Evolutionary conservation across 2,888 invertebrate species (phyloP).

Genomic region (Caenorhabditis macrosperma): DNA sequence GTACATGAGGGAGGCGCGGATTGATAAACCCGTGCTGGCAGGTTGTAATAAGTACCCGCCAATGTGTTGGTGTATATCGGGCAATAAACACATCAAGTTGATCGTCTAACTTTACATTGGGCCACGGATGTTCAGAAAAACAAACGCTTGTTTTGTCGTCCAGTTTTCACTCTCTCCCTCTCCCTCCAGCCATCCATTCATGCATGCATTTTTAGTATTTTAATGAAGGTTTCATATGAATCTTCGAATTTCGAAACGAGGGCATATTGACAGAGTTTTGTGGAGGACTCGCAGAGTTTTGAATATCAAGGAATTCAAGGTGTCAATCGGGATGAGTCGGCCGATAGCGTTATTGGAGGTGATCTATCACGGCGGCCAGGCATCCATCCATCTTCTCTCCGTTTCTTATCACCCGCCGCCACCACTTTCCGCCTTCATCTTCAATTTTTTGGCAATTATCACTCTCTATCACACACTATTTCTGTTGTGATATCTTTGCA

Average conservation of each 20-base stretch:
- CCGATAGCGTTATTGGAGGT: conserved; percentile 29
- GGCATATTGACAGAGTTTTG: neutral
- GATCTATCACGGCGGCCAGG: conserved; percentile 30
- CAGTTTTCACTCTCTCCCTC: neutral
- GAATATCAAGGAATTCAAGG: conserved; percentile 29
- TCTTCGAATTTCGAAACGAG: neutral
- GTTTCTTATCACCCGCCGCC: conserved; percentile 31
- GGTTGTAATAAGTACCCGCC: conserved; percentile 49
- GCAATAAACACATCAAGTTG: conserved; percentile 45
- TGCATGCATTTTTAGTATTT: conserved; percentile 3
- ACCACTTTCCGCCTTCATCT: conserved; percentile 14
- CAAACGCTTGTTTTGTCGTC: neutral
- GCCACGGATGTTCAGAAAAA: neutral
- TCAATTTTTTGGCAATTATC: conserved; percentile 47
- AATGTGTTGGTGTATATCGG: conserved; percentile 35
- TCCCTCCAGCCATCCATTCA: neutral
- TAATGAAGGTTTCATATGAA: neutral
- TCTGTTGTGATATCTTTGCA: conserved; percentile 18
- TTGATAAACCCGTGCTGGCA: conserved; percentile 52
- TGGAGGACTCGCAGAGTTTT: neutral
- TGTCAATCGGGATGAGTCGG: neutral
- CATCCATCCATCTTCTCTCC: conserved; percentile 43
- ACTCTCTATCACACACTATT: conserved; percentile 27
- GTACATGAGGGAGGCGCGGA: conserved; percentile 12
- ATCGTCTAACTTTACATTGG: conserved; percentile 33